Base-by-base conservation (phyloP, 2,797 vertebrate genomes). In the Picus viridis region DNA sequence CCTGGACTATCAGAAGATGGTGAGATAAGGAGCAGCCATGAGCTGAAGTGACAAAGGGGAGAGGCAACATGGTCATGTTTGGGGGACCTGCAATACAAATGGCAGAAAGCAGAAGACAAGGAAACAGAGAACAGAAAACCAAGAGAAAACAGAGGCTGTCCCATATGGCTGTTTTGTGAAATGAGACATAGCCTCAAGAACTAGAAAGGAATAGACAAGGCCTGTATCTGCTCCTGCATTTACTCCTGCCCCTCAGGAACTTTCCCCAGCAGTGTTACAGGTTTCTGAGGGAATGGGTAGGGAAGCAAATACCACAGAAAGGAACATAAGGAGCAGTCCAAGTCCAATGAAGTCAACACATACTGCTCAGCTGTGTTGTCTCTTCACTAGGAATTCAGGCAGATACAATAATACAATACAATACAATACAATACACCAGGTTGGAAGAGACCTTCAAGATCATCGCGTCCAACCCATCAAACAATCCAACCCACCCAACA, bases 21-120 rank as follows among this genome's bases (percentile, higher is more conserved):
- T 30, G 65, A 78, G 32, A 78, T 29, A 72, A n/a, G 63, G 54
- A 70, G n/a, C 30, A 81, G 49, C 75, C 29, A 27, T 3, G 22
- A 71, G 54, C 20, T 90, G 70, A 49, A 87, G 61, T 1, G 13
- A 22, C n/a, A 43, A 43, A 27, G 29, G 19, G 39, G 57, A 53
- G 69, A 69, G 18, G 8, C 63, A 68, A 53, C 30, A 34, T 0
- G 1, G 30, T 27, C 23, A 19, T 0, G 0, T 36, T 65, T 41
- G 8, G 17, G 23, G 34, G 8, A 69, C 13, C 41, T 3, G 6
- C 18, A 62, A 12, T 8, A 71, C 22, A 34, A 65, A 67, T 1
- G 7, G 23, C 30, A 89, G 59, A 20, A 5, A 59, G 77, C 30
- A 45, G 58, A n/a, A 39, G 27, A 23, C 24, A 59, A 34, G 49